These are phyloP conservation scores for Strix uralensis DNA, from an alignment of 2,113 vertebrate genomes.

Conservation along the genomic window DNA sequence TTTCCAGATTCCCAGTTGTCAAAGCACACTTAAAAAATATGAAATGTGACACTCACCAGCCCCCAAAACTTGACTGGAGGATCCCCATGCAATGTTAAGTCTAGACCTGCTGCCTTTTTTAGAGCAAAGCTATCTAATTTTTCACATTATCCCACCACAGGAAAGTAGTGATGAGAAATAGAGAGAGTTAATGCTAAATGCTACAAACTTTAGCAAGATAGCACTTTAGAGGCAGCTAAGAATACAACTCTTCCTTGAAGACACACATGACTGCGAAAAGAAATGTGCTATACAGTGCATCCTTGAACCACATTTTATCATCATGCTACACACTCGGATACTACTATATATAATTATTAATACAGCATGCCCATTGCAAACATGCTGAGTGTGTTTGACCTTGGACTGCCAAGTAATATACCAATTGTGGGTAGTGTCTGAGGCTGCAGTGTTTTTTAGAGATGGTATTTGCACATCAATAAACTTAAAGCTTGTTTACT, in stretches of 20 bases:
- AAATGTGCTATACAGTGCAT: not conserved
- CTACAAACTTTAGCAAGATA: not conserved
- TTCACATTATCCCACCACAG: not conserved
- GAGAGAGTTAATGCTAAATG: not conserved
- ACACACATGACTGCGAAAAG: not conserved
- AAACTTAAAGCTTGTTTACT: not conserved
- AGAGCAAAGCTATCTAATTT: slow-evolving; percentile 29
- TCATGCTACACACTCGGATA: not conserved
- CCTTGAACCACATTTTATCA: not conserved
- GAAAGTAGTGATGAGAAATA: not conserved
- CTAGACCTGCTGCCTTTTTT: slow-evolving; percentile 33
- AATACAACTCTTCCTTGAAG: not conserved
- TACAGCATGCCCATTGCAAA: not conserved
- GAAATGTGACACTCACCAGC: slow-evolving; percentile 1
- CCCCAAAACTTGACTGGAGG: not conserved
- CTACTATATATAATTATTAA: slow-evolving; percentile 1
- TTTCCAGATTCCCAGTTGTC: slow-evolving; percentile 5
- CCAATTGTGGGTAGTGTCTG: not conserved
- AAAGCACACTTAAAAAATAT: slow-evolving; percentile 30
- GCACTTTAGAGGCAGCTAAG: not conserved
- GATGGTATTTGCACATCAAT: not conserved
- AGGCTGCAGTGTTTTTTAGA: not conserved
- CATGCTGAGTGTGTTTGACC: slow-evolving; percentile 23
- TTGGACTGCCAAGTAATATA: not conserved
- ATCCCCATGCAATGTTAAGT: not conserved